Evolutionary conservation across 2,113 vertebrate genomes (phyloP).

Genomic region (Hassar affinis): DNA sequence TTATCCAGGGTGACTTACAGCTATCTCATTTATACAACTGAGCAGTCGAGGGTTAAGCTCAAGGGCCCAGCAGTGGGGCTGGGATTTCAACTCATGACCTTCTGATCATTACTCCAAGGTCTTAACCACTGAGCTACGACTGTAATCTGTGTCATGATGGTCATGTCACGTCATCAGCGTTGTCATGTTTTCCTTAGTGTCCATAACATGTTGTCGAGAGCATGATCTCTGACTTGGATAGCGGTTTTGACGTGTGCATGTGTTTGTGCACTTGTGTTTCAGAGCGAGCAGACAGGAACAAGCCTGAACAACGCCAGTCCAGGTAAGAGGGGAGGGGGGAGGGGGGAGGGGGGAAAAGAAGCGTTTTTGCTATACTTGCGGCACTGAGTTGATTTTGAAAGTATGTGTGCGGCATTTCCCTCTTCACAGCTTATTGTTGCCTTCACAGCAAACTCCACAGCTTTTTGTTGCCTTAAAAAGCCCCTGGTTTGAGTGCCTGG

Average conservation of each 20-base stretch:
- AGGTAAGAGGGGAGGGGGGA: slow-evolving; percentile 73
- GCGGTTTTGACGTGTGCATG: slow-evolving; percentile 22
- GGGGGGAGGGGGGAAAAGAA: slow-evolving; percentile 28
- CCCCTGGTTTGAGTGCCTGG: background rate
- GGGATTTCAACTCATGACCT: too few relatives aligned
- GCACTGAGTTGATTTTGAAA: background rate
- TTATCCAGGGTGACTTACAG: too few relatives aligned
- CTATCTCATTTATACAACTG: too few relatives aligned
- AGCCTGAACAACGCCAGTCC: slow-evolving; percentile 83
- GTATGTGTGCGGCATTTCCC: background rate
- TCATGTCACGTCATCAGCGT: background rate
- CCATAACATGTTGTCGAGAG: background rate
- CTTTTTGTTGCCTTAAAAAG: background rate
- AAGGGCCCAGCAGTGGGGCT: too few relatives aligned
- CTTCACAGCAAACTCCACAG: too few relatives aligned
- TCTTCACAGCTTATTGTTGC: too few relatives aligned
- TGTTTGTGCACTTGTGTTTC: slow-evolving; percentile 45
- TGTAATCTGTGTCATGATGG: too few relatives aligned
- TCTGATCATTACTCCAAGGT: too few relatives aligned
- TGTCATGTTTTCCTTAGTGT: background rate
- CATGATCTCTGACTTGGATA: background rate
- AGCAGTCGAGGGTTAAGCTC: too few relatives aligned
- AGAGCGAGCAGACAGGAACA: slow-evolving; percentile 81
- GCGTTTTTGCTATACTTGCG: background rate
- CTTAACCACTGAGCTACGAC: too few relatives aligned